Base-by-base conservation (phyloP, 2,797 vertebrate genomes). In the Amniataba percoides region DNA sequence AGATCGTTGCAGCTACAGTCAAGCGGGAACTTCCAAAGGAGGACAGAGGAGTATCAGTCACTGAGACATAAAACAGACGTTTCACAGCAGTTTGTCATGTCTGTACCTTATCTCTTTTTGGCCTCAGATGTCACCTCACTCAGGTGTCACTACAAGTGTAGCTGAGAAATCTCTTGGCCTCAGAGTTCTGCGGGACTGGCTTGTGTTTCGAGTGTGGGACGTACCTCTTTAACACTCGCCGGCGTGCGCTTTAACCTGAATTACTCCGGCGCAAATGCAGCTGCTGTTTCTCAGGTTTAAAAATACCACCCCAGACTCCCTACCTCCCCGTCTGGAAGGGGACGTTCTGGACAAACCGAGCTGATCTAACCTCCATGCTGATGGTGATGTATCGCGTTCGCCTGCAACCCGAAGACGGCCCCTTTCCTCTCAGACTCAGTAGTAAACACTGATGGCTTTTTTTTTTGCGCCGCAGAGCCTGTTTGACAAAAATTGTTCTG, bases 211-310 rank as follows among this genome's bases (percentile, higher is more conserved):
- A 72, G 71, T 74, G 78, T 74, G 52, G 68, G 56, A 69, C 23
- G 2, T 49, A 49, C 78, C 78, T 77, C 15, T 77, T 89, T 83
- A 89, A 77, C 85, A 84, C 71, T 88, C 60, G 62, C 84, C 55
- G 70, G 63, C 51, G 65, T 86, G 86, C 80, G 77, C 60, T 81
- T 92, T 88, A 88, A 90, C 88, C 90, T 87, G 81, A 89, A 91
- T 93, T 81, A 83, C 80, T 87, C 27, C 52, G 5, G 81, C 18
- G 23, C 84, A 81, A 66, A 88, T 83, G 82, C 77, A 90, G 84
- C 83, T 89, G 89, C 81, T 83, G 77, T 69, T 81, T 57, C 61
- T 82, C 70, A 49, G 61, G 72, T 82, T 85, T 90, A 85, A 88
- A 91, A 90, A 89, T 88, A 89, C 56, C 77, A 42, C 19, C 60